Evolutionary conservation across 2,888 invertebrate species (phyloP).

Genomic region (Cephonodes hylas): DNA sequence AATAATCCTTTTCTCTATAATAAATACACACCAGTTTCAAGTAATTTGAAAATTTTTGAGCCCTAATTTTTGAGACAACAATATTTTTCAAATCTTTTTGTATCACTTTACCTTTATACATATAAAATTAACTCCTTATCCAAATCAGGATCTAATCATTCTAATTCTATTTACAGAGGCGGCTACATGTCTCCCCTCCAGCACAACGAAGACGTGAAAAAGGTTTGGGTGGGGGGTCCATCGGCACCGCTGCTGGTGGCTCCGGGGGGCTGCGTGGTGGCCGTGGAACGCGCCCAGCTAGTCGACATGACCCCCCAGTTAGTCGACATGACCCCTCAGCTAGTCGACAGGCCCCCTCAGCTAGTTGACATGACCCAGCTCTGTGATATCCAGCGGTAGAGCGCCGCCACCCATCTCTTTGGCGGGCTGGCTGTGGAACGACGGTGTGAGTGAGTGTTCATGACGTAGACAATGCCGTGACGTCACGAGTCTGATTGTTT

Average conservation of each 20-base stretch:
- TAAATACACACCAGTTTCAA: no score
- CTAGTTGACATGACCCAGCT: no score
- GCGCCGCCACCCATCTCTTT: conserved; percentile 41
- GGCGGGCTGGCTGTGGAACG: conserved; percentile 49
- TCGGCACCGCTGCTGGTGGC: conserved; percentile 64
- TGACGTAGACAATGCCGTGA: no score
- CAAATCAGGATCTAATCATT: not conserved
- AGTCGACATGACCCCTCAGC: no score
- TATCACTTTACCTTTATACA: no score
- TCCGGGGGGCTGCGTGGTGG: conserved; percentile 68
- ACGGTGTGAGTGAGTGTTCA: conserved; percentile 12
- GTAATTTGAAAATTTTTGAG: no score
- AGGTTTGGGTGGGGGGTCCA: conserved; percentile 70
- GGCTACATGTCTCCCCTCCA: conserved; percentile 72
- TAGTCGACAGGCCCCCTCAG: conserved; percentile 48
- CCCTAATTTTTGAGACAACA: no score
- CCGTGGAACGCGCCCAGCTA: conserved; percentile 69
- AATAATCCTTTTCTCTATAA: no score
- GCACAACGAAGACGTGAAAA: conserved; percentile 68
- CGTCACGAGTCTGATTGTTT: no score
- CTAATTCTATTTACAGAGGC: conserved; percentile 54
- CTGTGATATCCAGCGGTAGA: conserved; percentile 77
- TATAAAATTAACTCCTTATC: no score
- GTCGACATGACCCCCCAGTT: conserved; percentile 49
- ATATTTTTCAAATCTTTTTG: no score